Evolutionary conservation across 2,888 invertebrate genomes (phyloP), one percentile per base, ranked within the genome.

Genomic region (Hydropsyche betteni): DNA sequence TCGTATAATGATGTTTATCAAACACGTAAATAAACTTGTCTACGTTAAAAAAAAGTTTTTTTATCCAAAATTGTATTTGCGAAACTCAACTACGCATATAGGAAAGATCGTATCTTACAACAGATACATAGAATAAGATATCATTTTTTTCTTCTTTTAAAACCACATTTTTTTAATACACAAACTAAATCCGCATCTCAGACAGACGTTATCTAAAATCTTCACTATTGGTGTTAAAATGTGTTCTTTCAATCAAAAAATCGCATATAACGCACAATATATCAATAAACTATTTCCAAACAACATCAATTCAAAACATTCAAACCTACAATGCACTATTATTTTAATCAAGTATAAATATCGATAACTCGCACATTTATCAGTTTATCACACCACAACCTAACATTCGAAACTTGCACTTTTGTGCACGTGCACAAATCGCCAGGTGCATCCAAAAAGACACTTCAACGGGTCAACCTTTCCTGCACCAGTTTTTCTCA

Each of bases 161-260:
- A 58, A 58, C 53, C 0, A 14, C 51, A 24, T 1, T 58, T 58
- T 16, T 58, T 8, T 58, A n/a, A n/a, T 24, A 24, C 3, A 24
- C 69, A 51, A 69, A 69, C 38, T 14, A 69, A 69, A 69, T 51
- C 51, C 10, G 4, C 58, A 24, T 58, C 16, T 58, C 8, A 24
- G 16, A 58, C 36, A 4, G 50, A 38, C 44, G 53, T 33, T 70
- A 70, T 70, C 70, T 70, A 33, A 14, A 58, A 58, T 58, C 58
- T 58, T 0, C 53, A 5, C 14, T 24, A 24, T 58, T 14, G 36
- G 58, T 51, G 72, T 72, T 36, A 36, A 44, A 6, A 10, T 10
- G 44, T 44, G 44, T 44, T 44, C 10, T 72, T 72, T 72, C 33
- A 58, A 10, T 10, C 61, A 58, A 33, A 72, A 72, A 72, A 72